Evolutionary conservation across 2,797 vertebrate species (phyloP).

Genomic region (Amphiprion clarkii): DNA sequence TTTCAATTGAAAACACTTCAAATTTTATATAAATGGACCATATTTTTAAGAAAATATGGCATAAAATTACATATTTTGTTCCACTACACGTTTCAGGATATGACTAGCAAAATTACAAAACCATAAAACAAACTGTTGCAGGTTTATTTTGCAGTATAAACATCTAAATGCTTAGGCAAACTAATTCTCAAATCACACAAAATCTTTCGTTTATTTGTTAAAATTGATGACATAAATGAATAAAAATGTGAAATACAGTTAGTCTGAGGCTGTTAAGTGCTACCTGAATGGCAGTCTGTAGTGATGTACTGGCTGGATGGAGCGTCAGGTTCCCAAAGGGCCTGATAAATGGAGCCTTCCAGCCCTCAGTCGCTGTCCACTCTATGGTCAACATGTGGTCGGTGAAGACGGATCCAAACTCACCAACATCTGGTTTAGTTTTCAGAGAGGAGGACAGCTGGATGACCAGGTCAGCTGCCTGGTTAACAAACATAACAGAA

Average conservation of each 20-base stretch:
- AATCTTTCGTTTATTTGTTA: too few relatives aligned
- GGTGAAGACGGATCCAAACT: constrained; percentile 91
- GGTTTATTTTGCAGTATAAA: not conserved
- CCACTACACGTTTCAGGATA: too few relatives aligned
- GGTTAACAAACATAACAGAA: constrained; percentile 1
- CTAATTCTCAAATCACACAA: too few relatives aligned
- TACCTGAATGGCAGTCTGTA: constrained; percentile 92
- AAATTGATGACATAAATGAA: too few relatives aligned
- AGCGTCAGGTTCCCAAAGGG: constrained; percentile 89
- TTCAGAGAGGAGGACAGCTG: constrained; percentile 80
- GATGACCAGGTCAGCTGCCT: constrained; percentile 90
- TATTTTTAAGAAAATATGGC: too few relatives aligned
- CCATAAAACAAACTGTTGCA: too few relatives aligned
- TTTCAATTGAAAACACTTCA: too few relatives aligned
- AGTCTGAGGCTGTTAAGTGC: too few relatives aligned
- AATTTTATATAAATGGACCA: too few relatives aligned
- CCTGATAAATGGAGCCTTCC: constrained; percentile 89
- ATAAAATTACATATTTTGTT: too few relatives aligned
- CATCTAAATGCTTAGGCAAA: not conserved
- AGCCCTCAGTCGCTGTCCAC: constrained; percentile 89
- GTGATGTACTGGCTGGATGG: constrained; percentile 87
- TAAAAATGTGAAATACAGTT: too few relatives aligned
- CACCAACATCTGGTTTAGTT: constrained; percentile 83
- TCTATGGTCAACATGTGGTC: constrained; percentile 94
- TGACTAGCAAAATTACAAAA: too few relatives aligned